Evolutionary conservation across 2,113 vertebrate species (phyloP).

Genomic region (Psettodes erumei): DNA sequence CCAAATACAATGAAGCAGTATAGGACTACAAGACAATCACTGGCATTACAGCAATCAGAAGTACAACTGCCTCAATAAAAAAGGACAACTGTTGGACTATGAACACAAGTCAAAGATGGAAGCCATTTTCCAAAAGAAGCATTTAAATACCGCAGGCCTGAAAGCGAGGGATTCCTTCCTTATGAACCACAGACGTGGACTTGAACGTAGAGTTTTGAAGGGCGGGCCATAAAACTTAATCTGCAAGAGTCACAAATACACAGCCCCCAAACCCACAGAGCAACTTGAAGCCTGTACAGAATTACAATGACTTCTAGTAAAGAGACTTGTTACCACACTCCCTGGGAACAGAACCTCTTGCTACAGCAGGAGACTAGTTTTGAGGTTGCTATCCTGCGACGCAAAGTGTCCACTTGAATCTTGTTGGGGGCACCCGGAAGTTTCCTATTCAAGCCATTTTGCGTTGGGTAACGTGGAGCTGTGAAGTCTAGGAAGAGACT

Average conservation of each 20-base stretch:
- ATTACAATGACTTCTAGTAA: slow-evolving; percentile 68
- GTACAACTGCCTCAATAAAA: slow-evolving; percentile 29
- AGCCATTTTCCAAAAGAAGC: slow-evolving; percentile 60
- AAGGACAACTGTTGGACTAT: slow-evolving; percentile 30
- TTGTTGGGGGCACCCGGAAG: slow-evolving; percentile 54
- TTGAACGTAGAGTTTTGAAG: slow-evolving; percentile 68
- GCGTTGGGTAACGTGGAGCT: slow-evolving; percentile 74
- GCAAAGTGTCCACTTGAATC: slow-evolving; percentile 72
- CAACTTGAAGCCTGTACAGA: slow-evolving; percentile 65
- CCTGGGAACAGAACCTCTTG: slow-evolving; percentile 59
- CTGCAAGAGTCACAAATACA: slow-evolving; percentile 85
- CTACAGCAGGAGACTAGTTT: slow-evolving; percentile 73
- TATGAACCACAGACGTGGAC: slow-evolving; percentile 62
- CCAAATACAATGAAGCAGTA: slow-evolving; percentile 59
- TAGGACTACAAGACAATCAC: slow-evolving; percentile 43
- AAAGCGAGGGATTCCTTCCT: slow-evolving; percentile 73
- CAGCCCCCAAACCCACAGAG: slow-evolving; percentile 73
- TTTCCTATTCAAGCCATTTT: slow-evolving; percentile 73
- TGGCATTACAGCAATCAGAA: slow-evolving; percentile 44
- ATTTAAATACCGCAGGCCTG: slow-evolving; percentile 77
- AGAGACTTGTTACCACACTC: slow-evolving; percentile 76
- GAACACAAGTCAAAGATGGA: slow-evolving; percentile 49
- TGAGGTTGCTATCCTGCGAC: slow-evolving; percentile 66
- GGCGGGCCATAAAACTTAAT: slow-evolving; percentile 73
- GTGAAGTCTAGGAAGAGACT: slow-evolving; percentile 84